Conservation (phyloP, 2,888 invertebrate species). For the Antheraea yamamai region DNA sequence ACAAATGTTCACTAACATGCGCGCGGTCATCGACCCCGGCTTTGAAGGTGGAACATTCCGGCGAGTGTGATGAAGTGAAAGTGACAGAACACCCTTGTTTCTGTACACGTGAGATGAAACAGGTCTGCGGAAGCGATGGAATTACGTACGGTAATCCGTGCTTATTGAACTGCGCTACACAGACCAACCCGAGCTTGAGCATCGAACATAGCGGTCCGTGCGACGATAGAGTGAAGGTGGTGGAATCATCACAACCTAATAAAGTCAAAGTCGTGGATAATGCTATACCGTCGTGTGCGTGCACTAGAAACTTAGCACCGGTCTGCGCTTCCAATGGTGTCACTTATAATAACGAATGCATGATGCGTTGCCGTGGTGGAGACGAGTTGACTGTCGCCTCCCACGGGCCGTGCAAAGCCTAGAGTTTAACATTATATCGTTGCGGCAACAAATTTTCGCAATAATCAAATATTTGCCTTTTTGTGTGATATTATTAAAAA, state of each 20-base stretch:
- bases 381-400: slow-evolving; percentile 25
- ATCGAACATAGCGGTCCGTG: slow-evolving; percentile 31
- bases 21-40: slow-evolving; percentile 22
- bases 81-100: slow-evolving; percentile 27
- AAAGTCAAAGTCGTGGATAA: neutral
- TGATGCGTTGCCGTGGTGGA: slow-evolving; percentile 59
- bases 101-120: slow-evolving; percentile 39
- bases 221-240: slow-evolving; percentile 30
- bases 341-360: slow-evolving; percentile 86
- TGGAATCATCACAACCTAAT: neutral
- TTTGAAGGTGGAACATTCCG: slow-evolving; percentile 29
- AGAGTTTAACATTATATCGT: neutral
- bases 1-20: slow-evolving; percentile 43
- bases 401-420: slow-evolving; percentile 30
- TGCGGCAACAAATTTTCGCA: neutral
- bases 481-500: neutral
- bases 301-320: slow-evolving; percentile 47
- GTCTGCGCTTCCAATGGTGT: slow-evolving; percentile 49
- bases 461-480: neutral
- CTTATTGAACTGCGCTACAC: slow-evolving; percentile 40
- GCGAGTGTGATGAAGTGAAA: slow-evolving; percentile 32
- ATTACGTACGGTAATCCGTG: slow-evolving; percentile 47
- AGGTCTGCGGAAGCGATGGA: slow-evolving; percentile 50
- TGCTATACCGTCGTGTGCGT: slow-evolving; percentile 29
- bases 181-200: slow-evolving; percentile 28